Base-by-base conservation (phyloP, 2,113 vertebrate genomes). In the Dermatemys mawii region DNA sequence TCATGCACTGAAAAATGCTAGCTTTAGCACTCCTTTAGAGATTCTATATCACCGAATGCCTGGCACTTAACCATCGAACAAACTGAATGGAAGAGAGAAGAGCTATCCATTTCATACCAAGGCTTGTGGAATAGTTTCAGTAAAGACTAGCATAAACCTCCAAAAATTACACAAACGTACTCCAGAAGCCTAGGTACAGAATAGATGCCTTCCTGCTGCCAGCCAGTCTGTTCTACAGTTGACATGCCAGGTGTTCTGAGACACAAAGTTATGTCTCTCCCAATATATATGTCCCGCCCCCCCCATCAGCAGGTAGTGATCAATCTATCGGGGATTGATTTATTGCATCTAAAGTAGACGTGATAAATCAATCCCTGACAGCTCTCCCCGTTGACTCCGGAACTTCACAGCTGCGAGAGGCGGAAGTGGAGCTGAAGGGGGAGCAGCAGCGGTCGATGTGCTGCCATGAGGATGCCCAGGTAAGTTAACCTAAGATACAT, bases 91-190 rank as follows among this genome's bases (percentile, higher is more conserved):
- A 11, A 73, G 67, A 73, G 38, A 38, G 22, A 75, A 27, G 44
- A 78, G 5, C 35, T 2, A 1, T 26, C 48, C 29, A 1, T 35
- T 67, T 13, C 11, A 26, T 86, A 90, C 67, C 85, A 89, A 93
- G 75, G 14, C 92, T 4, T 0, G 89, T 78, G 86, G 84, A n/a
- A 4, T 11, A 19, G 32, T n/a, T 67, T 67, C 60, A 67, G n/a
- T 67, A 5, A 67, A n/a, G 86, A 26, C 35, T 50, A 57, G 3
- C 3, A 3, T 70, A 53, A 80, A 32, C 1, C 57, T 13, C 29
- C 51, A 26, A 41, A 78, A 5, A 8, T 2, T 13, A 5, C 29
- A 48, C 13, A 50, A 7, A 24, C 0, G 46, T 27, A 1, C 1
- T 1, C 1, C 63, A 9, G 38, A 6, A 21, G 13, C 24, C 1